A percentile compares a stretch with the other conserved stretches of the same genome.
phyloP scores from a whole-genome alignment of 2,797 vertebrate species.

The Acipenser oxyrinchus region DNA sequence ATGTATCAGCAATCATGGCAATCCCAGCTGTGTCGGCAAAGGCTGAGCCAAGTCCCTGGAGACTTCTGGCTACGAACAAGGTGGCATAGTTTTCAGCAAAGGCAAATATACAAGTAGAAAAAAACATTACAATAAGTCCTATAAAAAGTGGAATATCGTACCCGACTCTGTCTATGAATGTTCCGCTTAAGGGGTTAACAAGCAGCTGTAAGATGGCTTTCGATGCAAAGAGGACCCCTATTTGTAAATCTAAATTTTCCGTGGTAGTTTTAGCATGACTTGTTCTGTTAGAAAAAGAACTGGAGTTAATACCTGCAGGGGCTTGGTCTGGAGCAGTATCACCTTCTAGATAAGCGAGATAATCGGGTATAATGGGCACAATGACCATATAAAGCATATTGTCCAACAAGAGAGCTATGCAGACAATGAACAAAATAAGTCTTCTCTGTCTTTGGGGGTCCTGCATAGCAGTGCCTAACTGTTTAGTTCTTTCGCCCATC shows the following conservation, averaged over 20 bases:
- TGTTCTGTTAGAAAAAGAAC: conserved; percentile 49
- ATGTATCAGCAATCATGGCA: conserved; percentile 92
- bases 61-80: conserved; percentile 80
- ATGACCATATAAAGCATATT: conserved; percentile 98
- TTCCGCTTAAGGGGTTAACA: conserved; percentile 88
- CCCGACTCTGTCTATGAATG: conserved; percentile 92
- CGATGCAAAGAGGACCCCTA: conserved; percentile 89
- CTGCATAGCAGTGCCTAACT: conserved; percentile 67
- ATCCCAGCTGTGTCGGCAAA: conserved; percentile 93
- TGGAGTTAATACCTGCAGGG: conserved; percentile 47
- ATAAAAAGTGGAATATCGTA: conserved; percentile 87
- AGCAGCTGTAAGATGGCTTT: conserved; percentile 90
- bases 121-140: conserved; percentile 81
- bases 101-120: conserved; percentile 84
- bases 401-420: conserved; percentile 87
- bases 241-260: conserved; percentile 79
- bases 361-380: conserved; percentile 92
- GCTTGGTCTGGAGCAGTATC: conserved; percentile 46
- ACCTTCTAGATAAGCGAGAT: conserved; percentile 71
- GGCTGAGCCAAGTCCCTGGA: conserved; percentile 90
- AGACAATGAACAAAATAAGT: conserved; percentile 82
- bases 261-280: conserved; percentile 48
- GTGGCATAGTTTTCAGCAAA: conserved; percentile 84
- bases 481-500: conserved; percentile 72
- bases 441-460: conserved; percentile 75